Evolutionary conservation across 2,797 vertebrate genomes (phyloP).

Genomic region (Cyprinella venusta): DNA sequence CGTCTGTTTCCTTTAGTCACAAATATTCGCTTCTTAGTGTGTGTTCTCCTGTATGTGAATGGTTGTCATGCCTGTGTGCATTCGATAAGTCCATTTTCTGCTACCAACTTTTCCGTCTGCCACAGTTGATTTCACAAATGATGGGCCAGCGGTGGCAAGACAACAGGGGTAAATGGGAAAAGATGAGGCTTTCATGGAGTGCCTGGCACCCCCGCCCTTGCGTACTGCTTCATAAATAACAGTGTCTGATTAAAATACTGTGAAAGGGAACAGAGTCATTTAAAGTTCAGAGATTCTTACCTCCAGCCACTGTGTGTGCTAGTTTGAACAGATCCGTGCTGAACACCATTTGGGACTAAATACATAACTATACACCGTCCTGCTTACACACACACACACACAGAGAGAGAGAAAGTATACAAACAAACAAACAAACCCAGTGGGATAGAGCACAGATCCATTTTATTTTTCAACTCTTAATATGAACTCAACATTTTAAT

Average conservation of each 20-base stretch:
- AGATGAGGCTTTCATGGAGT: constrained; percentile 67
- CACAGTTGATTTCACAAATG: constrained; percentile 82
- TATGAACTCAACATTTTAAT: constrained; percentile 45
- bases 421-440: constrained; percentile 11
- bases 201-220: constrained; percentile 57
- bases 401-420: constrained; percentile 23
- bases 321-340: constrained; percentile 47
- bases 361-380: constrained; percentile 48
- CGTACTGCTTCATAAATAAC: constrained; percentile 74
- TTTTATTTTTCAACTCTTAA: not conserved
- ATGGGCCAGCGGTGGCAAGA: constrained; percentile 71
- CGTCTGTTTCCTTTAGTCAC: constrained; percentile 63
- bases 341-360: constrained; percentile 57
- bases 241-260: constrained; percentile 76
- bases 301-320: constrained; percentile 50
- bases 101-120: constrained; percentile 73
- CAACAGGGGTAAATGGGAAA: constrained; percentile 74
- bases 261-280: constrained; percentile 66
- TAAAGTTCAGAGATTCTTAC: constrained; percentile 66
- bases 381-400: constrained; percentile 35
- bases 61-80: constrained; percentile 69
- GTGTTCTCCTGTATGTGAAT: constrained; percentile 47
- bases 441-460: constrained; percentile 23
- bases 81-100: constrained; percentile 81
- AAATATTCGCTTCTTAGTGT: constrained; percentile 23